These are phyloP conservation scores for Campaea margaritaria DNA, from an alignment of 2,888 invertebrate species.

Conservation along the genomic window DNA sequence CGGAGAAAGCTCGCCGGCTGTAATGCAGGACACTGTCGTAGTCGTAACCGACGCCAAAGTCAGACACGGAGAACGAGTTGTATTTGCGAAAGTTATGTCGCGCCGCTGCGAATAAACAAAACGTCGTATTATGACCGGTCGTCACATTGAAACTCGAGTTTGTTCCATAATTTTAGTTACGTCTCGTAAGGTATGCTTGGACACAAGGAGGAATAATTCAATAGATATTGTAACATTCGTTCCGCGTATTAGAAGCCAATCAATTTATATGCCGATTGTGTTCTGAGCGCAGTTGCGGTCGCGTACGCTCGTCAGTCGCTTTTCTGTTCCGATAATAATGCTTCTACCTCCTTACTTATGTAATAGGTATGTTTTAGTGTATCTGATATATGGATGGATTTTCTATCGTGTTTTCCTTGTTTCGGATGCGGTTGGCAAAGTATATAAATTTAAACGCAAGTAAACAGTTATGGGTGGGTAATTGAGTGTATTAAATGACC, in stretches of 20 bases:
- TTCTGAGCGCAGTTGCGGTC: slow-evolving; percentile 27
- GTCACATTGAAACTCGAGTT: too few relatives aligned
- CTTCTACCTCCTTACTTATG: slow-evolving; percentile 14
- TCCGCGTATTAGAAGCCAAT: slow-evolving; percentile 34
- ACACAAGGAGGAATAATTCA: slow-evolving; percentile 27
- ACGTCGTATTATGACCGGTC: slow-evolving; percentile 27
- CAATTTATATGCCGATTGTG: slow-evolving; percentile 58
- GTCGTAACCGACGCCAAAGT: slow-evolving; percentile 89
- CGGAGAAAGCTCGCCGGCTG: slow-evolving; percentile 88
- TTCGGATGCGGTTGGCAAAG: not conserved
- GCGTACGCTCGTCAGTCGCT: slow-evolving; percentile 24
- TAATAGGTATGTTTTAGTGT: not conserved
- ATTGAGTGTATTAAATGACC: too few relatives aligned
- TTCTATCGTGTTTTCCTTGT: slow-evolving; percentile 11
- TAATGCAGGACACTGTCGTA: slow-evolving; percentile 92
- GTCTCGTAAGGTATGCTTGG: slow-evolving; percentile 32
- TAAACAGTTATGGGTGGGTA: too few relatives aligned
- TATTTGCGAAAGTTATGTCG: slow-evolving; percentile 88
- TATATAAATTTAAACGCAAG: too few relatives aligned
- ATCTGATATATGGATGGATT: slow-evolving; percentile 10
- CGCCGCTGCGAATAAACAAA: slow-evolving; percentile 64
- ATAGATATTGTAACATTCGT: slow-evolving; percentile 30
- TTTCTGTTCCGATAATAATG: slow-evolving; percentile 39
- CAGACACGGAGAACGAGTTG: slow-evolving; percentile 86
- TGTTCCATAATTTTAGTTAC: not conserved